Evolutionary conservation across 2,113 vertebrate genomes (phyloP).

Genomic region (Chaetodon auriga): DNA sequence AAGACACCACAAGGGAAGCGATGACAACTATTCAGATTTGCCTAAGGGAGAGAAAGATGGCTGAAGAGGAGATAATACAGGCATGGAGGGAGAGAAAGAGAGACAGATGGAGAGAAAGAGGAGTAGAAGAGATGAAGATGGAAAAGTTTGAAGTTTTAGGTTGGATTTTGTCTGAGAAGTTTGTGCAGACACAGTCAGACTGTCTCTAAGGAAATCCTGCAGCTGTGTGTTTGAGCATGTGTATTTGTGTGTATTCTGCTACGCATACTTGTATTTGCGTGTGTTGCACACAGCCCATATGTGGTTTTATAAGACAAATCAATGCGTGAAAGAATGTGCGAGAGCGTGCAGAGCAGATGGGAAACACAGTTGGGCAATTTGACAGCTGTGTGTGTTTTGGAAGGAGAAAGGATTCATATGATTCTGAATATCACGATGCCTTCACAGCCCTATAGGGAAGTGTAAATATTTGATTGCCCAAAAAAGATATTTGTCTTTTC

Average conservation of each 20-base stretch:
- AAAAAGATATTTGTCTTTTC: conserved; percentile 36
- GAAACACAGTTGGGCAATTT: conserved; percentile 42
- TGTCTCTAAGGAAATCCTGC: conserved; percentile 7
- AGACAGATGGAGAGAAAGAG: conserved; percentile 20
- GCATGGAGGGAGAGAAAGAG: not conserved
- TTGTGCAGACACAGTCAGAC: conserved; percentile 17
- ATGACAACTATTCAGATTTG: conserved; percentile 24
- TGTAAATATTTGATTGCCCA: conserved; percentile 31
- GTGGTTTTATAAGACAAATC: conserved; percentile 49
- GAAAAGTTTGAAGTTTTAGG: conserved; percentile 16
- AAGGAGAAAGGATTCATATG: conserved; percentile 27
- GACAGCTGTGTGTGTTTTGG: conserved; percentile 66
- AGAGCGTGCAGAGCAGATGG: conserved; percentile 25
- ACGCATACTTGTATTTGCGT: conserved; percentile 26
- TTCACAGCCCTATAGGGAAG: conserved; percentile 38
- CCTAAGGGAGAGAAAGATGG: conserved; percentile 11
- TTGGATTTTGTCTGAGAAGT: conserved; percentile 9
- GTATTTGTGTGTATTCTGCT: conserved; percentile 16
- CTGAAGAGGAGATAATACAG: conserved; percentile 10
- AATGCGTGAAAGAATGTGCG: conserved; percentile 55
- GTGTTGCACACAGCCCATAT: conserved; percentile 13
- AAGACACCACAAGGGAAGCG: conserved; percentile 3
- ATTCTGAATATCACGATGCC: conserved; percentile 36
- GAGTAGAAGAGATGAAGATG: not conserved
- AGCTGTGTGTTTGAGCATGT: conserved; percentile 26